phyloP scores from a whole-genome alignment of 2,888 invertebrate species.

The Lycaena phlaeas region DNA sequence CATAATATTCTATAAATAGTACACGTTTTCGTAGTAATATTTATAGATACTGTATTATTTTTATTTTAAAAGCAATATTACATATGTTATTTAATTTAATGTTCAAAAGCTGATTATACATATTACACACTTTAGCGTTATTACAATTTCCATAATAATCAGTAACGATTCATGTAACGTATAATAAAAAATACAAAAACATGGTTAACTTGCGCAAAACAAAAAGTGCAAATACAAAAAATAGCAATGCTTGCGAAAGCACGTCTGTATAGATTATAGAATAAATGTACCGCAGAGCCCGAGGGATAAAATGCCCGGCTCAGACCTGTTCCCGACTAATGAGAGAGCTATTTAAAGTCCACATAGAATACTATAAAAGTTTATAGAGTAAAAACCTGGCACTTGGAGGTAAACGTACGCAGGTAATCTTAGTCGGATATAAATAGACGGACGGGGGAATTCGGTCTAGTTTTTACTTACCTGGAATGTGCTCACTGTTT shows the following conservation, averaged over 20 bases:
- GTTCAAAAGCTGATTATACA: too few relatives aligned
- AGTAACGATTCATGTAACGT: too few relatives aligned
- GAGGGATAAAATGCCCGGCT: conserved; percentile 20
- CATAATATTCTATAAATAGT: too few relatives aligned
- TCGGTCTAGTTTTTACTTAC: conserved; percentile 30
- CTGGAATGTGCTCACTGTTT: conserved; percentile 14
- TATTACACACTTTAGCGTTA: too few relatives aligned
- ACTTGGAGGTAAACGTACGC: conserved; percentile 31
- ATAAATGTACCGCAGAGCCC: conserved; percentile 15
- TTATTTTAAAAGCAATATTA: too few relatives aligned
- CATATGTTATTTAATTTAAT: too few relatives aligned
- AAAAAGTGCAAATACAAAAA: conserved; percentile 5
- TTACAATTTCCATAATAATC: too few relatives aligned
- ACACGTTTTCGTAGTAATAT: too few relatives aligned
- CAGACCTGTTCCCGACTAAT: conserved; percentile 32
- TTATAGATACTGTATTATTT: too few relatives aligned
- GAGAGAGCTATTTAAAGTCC: conserved; percentile 33
- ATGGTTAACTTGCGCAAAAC: background rate
- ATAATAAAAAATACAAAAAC: conserved; percentile 1
- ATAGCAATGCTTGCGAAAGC: conserved; percentile 7
- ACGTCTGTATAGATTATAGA: conserved; percentile 9
- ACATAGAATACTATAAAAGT: conserved; percentile 28
- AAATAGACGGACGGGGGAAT: conserved; percentile 31
- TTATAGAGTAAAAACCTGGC: conserved; percentile 30
- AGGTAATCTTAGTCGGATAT: conserved; percentile 25